Percentiles rank a stretch among this genome's conserved stretches.
phyloP scores from a whole-genome alignment of 2,888 invertebrate genomes.

The Noctua janthe region DNA sequence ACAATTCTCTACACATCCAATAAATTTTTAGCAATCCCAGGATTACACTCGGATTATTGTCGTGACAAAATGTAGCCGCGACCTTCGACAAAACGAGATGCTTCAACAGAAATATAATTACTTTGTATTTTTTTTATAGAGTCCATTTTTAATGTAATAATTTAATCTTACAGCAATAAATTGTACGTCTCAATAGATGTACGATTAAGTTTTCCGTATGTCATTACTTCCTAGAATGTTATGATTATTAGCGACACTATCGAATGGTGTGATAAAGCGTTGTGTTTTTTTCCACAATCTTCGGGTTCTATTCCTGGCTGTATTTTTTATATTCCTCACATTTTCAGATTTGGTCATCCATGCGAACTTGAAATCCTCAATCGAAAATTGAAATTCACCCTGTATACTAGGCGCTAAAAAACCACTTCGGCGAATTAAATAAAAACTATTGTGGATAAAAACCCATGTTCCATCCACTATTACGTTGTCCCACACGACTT shows the following conservation, averaged over 20 bases:
- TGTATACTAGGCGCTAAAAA: background rate
- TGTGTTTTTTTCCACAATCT: no score
- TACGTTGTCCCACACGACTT: constrained; percentile 29
- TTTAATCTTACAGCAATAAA: background rate
- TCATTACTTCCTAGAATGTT: background rate
- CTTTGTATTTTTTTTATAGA: no score
- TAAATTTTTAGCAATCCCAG: constrained; percentile 32
- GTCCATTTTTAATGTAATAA: no score
- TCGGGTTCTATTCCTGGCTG: no score
- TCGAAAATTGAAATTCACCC: background rate
- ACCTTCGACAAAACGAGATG: background rate
- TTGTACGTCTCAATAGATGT: background rate
- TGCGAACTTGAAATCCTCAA: background rate
- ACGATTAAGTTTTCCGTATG: background rate
- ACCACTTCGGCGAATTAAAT: constrained; percentile 6
- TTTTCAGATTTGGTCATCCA: background rate
- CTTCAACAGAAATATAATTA: background rate
- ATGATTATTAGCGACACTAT: background rate
- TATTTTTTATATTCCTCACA: background rate
- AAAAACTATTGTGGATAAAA: background rate
- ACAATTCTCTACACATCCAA: constrained; percentile 36
- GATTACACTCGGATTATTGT: constrained; percentile 25
- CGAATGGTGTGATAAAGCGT: no score
- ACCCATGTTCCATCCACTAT: constrained; percentile 14
- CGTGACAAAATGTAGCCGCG: constrained; percentile 6